These are phyloP conservation scores for Pseudochaenichthys georgianus DNA, from an alignment of 2,797 vertebrate species.

Conservation along the genomic window DNA sequence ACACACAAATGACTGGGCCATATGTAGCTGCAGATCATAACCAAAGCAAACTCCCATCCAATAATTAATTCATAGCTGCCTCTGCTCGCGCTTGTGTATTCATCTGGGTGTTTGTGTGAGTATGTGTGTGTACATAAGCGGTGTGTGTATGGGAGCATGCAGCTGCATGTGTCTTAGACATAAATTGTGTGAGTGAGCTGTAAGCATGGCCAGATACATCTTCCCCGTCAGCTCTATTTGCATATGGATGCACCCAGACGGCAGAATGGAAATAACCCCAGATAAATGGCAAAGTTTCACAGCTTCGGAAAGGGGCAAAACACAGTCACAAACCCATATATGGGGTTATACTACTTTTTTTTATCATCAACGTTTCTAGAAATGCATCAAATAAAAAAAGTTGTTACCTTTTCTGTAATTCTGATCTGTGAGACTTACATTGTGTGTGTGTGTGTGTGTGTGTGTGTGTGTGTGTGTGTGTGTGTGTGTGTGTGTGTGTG, in stretches of 20 bases:
- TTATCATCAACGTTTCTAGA: not conserved
- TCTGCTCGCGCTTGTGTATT: conserved; percentile 17
- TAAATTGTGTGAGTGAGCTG: conserved; percentile 58
- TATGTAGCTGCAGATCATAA: conserved; percentile 53
- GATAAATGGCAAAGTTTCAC: conserved; percentile 55
- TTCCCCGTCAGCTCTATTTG: conserved; percentile 55
- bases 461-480: too few relatives aligned
- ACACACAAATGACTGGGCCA: conserved; percentile 14
- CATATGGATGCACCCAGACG: conserved; percentile 47
- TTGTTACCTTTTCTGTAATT: not conserved
- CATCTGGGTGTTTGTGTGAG: conserved; percentile 23
- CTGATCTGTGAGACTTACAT: not conserved
- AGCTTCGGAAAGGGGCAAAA: conserved; percentile 33
- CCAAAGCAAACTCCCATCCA: conserved; percentile 36
- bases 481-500: too few relatives aligned
- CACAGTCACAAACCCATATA: not conserved
- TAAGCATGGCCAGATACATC: conserved; percentile 60
- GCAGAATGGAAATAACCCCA: conserved; percentile 44
- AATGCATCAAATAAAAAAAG: not conserved
- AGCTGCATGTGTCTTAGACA: conserved; percentile 41
- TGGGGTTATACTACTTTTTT: not conserved
- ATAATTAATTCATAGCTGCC: conserved; percentile 54
- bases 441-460: too few relatives aligned
- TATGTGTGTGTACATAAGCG: not conserved
- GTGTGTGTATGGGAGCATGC: conserved; percentile 3